Evolutionary conservation across 2,113 vertebrate genomes (phyloP).

Genomic region (Oxyruncus cristatus): DNA sequence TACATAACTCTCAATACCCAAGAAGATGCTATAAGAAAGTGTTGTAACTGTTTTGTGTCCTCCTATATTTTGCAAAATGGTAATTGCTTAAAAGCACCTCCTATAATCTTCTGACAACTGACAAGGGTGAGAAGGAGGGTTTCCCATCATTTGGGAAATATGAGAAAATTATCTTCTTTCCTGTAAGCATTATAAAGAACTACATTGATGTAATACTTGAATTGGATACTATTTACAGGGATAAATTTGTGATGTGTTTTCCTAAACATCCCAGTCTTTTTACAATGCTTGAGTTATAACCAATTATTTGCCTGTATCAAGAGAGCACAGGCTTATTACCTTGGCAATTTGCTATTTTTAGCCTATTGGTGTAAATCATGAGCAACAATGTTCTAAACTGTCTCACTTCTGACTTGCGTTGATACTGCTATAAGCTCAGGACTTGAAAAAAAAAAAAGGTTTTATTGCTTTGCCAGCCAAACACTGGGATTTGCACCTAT

Average conservation of each 20-base stretch:
- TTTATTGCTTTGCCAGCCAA: not conserved
- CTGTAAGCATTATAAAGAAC: not conserved
- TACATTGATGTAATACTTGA: not conserved
- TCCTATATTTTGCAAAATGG: not conserved
- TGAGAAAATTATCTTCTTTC: not conserved
- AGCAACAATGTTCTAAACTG: not conserved
- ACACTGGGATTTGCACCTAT: not conserved
- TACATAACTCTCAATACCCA: not conserved
- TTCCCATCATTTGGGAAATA: not conserved
- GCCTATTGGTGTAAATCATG: slow-evolving; percentile 24
- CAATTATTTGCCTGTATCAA: slow-evolving; percentile 30
- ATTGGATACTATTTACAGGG: not conserved
- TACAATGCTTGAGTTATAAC: slow-evolving; percentile 16
- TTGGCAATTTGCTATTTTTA: slow-evolving; percentile 38
- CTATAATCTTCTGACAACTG: not conserved
- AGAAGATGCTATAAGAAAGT: not conserved
- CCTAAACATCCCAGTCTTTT: not conserved
- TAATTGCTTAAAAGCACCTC: not conserved
- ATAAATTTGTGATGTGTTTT: not conserved
- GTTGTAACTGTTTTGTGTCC: not conserved
- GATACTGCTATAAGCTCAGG: not conserved
- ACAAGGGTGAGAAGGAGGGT: not conserved
- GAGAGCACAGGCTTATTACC: not conserved
- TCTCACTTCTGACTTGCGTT: slow-evolving; percentile 1
- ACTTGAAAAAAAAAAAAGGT: not conserved